phyloP scores from a whole-genome alignment of 2,113 vertebrate species.

The Siniperca knerii region DNA sequence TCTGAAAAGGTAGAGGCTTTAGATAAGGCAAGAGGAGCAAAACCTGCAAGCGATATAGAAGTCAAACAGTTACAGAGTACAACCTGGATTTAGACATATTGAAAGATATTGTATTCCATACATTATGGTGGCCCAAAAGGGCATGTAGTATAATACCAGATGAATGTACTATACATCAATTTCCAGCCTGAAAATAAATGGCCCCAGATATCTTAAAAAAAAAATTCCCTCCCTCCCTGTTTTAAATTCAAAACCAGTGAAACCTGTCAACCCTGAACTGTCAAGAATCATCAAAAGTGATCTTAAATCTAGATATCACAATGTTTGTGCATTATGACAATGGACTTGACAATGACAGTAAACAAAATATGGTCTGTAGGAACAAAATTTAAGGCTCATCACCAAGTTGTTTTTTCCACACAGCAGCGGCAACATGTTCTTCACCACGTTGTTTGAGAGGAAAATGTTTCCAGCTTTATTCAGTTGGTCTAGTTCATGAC shows the following conservation, averaged over 20 bases:
- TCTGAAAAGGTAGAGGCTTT: constrained; percentile 70
- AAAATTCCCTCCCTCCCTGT: neutral
- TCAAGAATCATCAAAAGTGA: constrained; percentile 33
- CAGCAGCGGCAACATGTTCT: constrained; percentile 59
- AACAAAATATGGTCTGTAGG: constrained; percentile 40
- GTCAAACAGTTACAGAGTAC: constrained; percentile 72
- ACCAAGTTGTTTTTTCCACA: constrained; percentile 26
- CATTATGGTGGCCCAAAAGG: constrained; percentile 41
- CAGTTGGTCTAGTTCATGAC: constrained; percentile 61
- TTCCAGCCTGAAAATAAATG: constrained; percentile 53
- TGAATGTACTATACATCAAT: constrained; percentile 55
- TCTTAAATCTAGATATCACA: constrained; percentile 26
- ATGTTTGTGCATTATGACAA: constrained; percentile 59
- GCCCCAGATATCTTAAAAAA: constrained; percentile 9
- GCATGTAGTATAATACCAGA: constrained; percentile 58
- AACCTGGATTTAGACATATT: constrained; percentile 70
- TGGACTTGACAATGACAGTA: constrained; percentile 29
- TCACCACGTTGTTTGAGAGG: constrained; percentile 33
- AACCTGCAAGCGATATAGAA: constrained; percentile 75
- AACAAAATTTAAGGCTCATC: constrained; percentile 69
- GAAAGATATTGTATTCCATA: constrained; percentile 60
- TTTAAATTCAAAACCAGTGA: constrained; percentile 32
- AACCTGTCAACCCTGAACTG: constrained; percentile 31
- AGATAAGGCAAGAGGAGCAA: constrained; percentile 77
- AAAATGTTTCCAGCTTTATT: constrained; percentile 67